Conservation (phyloP, 2,888 invertebrate species). For the Dynastes maya region DNA sequence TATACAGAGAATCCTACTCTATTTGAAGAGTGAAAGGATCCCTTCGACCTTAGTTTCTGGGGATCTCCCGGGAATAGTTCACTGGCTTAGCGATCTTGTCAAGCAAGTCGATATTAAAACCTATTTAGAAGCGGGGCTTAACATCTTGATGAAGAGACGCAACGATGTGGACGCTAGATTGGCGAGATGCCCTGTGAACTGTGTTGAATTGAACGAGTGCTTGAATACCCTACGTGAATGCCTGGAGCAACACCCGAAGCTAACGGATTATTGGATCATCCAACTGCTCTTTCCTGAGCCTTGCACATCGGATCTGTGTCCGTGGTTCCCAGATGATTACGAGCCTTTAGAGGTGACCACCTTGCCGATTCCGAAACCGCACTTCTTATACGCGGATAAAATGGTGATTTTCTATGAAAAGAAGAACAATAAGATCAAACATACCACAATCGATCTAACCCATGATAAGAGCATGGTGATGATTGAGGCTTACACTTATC, state of each 20-base stretch:
- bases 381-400: too few relatives aligned
- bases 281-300: too few relatives aligned
- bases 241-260: too few relatives aligned
- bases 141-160: not conserved
- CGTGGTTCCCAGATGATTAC: not conserved
- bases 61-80: not conserved
- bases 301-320: too few relatives aligned
- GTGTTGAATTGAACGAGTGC: not conserved
- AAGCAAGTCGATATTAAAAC: not conserved
- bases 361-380: too few relatives aligned
- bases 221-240: too few relatives aligned
- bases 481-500: too few relatives aligned
- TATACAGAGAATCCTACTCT: not conserved
- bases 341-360: too few relatives aligned
- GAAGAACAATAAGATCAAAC: not conserved
- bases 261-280: too few relatives aligned
- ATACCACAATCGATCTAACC: too few relatives aligned
- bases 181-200: slow-evolving; percentile 17
- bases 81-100: not conserved
- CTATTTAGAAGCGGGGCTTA: not conserved
- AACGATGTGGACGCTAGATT: slow-evolving; percentile 4
- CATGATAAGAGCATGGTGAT: too few relatives aligned
- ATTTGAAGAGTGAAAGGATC: slow-evolving; percentile 16
- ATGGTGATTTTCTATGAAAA: not conserved
- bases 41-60: slow-evolving; percentile 8